A percentile compares a stretch with the other conserved stretches of the same genome.
Conservation (phyloP, 1,140 invertebrate species). For the Calephelis nemesis region DNA sequence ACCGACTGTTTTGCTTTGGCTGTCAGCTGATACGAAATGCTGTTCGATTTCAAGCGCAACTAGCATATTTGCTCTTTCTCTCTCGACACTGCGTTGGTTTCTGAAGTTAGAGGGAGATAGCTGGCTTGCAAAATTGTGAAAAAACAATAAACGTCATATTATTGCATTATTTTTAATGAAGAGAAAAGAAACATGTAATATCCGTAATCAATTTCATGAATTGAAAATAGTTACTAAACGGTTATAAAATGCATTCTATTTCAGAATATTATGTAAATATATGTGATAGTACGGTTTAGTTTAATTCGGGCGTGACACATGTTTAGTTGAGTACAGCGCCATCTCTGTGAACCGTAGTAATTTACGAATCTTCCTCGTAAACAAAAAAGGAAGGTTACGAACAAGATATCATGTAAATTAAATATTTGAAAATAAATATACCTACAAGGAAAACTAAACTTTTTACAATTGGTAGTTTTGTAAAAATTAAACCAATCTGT, state of each 20-base stretch:
- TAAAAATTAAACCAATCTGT: too few species aligned
- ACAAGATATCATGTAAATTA: too few species aligned
- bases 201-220: conserved; percentile 55
- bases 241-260: conserved; percentile 58
- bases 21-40: conserved; percentile 79
- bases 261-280: conserved; percentile 62
- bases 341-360: conserved; percentile 16
- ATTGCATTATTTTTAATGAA: conserved; percentile 63
- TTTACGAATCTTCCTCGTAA: neutral
- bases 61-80: conserved; percentile 37
- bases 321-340: conserved; percentile 20
- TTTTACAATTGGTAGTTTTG: too few species aligned
- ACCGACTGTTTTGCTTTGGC: conserved; percentile 81
- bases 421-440: too few species aligned
- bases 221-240: conserved; percentile 48
- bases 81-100: conserved; percentile 22
- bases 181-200: conserved; percentile 52
- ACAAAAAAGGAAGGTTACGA: neutral
- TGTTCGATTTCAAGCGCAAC: conserved; percentile 56
- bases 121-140: conserved; percentile 42
- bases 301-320: conserved; percentile 68
- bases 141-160: conserved; percentile 66
- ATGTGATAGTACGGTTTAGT: conserved; percentile 40
- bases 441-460: too few species aligned
- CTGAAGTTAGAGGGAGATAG: conserved; percentile 43